Conservation (phyloP, 2,797 vertebrate genomes). For the Mustela erminea region DNA sequence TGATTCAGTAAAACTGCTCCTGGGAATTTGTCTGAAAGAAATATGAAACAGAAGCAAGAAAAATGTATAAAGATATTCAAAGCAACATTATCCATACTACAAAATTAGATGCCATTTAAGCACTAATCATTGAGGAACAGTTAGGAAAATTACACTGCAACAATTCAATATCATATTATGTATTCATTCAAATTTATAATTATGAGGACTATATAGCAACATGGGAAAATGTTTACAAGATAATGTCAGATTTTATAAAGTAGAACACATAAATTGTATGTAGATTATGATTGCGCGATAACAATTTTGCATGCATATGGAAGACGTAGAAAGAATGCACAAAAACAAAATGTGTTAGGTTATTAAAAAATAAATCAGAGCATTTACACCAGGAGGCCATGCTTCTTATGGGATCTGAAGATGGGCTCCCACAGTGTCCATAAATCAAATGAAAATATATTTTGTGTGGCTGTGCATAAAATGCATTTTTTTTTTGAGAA, state of each 20-base stretch:
- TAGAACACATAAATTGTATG: conserved; percentile 66
- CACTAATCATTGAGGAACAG: conserved; percentile 66
- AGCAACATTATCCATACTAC: conserved; percentile 47
- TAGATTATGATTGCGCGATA: conserved; percentile 63
- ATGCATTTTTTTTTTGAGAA: not conserved
- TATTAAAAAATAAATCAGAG: conserved; percentile 68
- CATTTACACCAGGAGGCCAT: not conserved
- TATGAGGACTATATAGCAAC: conserved; percentile 67
- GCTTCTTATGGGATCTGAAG: not conserved
- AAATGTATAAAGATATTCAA: conserved; percentile 58
- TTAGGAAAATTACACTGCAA: conserved; percentile 69
- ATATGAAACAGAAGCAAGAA: conserved; percentile 25
- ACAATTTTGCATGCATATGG: conserved; percentile 59
- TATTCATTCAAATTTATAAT: conserved; percentile 76
- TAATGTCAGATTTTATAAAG: conserved; percentile 76
- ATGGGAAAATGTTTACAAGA: conserved; percentile 70
- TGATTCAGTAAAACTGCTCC: conserved; percentile 36
- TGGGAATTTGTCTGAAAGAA: conserved; percentile 52
- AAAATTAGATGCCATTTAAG: conserved; percentile 78
- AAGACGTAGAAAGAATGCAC: conserved; percentile 39
- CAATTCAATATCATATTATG: conserved; percentile 75
- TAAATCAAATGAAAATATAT: conserved; percentile 51
- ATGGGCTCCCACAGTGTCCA: not conserved
- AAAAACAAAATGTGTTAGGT: conserved; percentile 48
- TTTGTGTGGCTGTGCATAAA: conserved; percentile 6